Base-by-base conservation (phyloP, 2,888 invertebrate genomes). In the Ptycholaimellus sp. region DNA sequence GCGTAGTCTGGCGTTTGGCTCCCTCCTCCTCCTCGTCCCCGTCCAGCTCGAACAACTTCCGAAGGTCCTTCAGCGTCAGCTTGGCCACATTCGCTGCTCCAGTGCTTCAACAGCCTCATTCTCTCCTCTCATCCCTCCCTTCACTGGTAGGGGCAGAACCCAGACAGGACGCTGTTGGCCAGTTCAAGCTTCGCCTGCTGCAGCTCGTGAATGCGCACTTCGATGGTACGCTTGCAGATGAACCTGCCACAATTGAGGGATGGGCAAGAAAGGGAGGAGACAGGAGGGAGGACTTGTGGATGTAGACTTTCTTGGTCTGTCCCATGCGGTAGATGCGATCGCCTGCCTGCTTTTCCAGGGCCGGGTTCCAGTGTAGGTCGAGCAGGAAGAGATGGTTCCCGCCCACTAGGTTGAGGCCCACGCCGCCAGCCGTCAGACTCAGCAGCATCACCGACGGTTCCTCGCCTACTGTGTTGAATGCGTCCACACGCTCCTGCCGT, bases 301-400 rank as follows among this genome's bases (percentile, higher is more conserved):
- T 71, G 48, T 69, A 67, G 0, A 85, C 83, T 47, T 70, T 60
- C 52, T 74, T 77, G 33, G 60, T 70, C 59, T 90, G 90, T 0
- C 87, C 87, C 43, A 87, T 73, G 41, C 87, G 50, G 62, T 85
- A 83, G 42, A 90, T 74, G 42, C 90, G 68, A 64, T 90, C 90
- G 62, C 79, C 80, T 0, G 87, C 90, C 60, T 90, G 90, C 30
- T 73, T 69, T 61, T 93, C 90, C 32, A 90, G 62, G 53, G 87
- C 85, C 0, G 90, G 90, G 68, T 90, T 93, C 64, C 87, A 93
- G 61, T 90, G 87, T 36, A 82, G 70, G 63, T 93, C 90, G 18
- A 83, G 60, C 23, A 93, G 64, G 22, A 87, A 68, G 33, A 93
- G 68, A 59, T 90, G 81, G 65, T 79, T 85, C 1, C 75, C 90